Percentiles rank a stretch among this genome's conserved stretches.
Conservation (phyloP, 2,888 invertebrate species). For the Leptodirus hochenwartii region DNA sequence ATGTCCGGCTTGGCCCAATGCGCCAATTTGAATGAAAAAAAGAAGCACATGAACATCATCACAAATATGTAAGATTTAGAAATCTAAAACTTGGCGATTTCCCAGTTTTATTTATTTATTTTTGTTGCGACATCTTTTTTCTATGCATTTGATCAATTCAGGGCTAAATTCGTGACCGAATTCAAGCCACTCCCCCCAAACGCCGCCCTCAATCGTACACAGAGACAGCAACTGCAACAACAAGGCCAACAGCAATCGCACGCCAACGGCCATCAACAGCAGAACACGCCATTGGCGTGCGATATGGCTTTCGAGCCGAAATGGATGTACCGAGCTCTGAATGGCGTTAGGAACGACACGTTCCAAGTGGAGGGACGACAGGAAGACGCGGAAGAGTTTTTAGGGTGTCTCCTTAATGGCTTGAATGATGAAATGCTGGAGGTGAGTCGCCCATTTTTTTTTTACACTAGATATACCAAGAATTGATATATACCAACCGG, state of each 20-base stretch:
- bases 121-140: conserved; percentile 8
- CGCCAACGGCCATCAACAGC: conserved; percentile 30
- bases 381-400: conserved; percentile 95
- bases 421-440: conserved; percentile 95
- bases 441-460: conserved; percentile 28
- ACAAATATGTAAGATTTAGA: conserved; percentile 71
- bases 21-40: conserved; percentile 28
- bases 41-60: conserved; percentile 59
- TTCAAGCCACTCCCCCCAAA: conserved; percentile 49
- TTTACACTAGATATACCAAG: too few species aligned
- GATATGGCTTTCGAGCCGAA: conserved; percentile 83
- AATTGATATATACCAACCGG: too few species aligned
- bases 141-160: conserved; percentile 20
- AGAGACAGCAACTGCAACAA: too few species aligned
- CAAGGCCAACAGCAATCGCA: too few species aligned
- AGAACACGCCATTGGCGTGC: conserved; percentile 25
- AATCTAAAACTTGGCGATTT: background rate
- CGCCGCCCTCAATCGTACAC: too few species aligned
- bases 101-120: background rate
- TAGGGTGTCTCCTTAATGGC: conserved; percentile 81
- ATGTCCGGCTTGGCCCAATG: conserved; percentile 58
- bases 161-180: conserved; percentile 62
- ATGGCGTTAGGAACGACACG: conserved; percentile 51
- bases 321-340: conserved; percentile 68
- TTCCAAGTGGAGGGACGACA: conserved; percentile 74